Evolutionary conservation across 2,113 vertebrate species (phyloP), one percentile per base, ranked within the genome.

Genomic region (Dryoscopus gambensis): DNA sequence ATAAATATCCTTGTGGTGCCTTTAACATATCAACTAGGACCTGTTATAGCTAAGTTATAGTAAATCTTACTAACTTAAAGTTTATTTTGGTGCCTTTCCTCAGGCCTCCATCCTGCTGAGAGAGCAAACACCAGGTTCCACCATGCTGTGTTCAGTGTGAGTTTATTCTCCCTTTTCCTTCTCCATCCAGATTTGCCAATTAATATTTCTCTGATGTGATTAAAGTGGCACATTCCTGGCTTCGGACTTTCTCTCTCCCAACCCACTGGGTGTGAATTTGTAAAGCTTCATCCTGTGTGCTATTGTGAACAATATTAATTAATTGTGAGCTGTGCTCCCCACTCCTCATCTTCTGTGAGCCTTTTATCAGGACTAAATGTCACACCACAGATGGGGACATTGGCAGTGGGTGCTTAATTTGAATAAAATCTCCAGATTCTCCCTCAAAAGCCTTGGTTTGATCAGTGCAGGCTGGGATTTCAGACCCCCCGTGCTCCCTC

Each of bases 321-420:
- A 21, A 53, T 10, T 7, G 63, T 10, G 68, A 60, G 76, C 76
- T 90, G 24, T 47, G 59, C 89, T 76, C 53, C 37, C 56, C 80
- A 22, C 73, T 79, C 69, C 31, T 79, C 69, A 8, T 60, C 46
- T 10, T 56, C 18, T 68, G 57, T 22, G 80, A 90, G 94, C 35
- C 57, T 85, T 78, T 91, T 73, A 16, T 53, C 77, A 90, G 70
- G 88, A 88, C 55, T 31, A 92, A 93, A 92, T 94, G 85, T 92
- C 85, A 65, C 62, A 79, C 13, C 46, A 88, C 88, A 95, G 92
- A 93, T 88, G 85, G 96, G 74, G 79, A 55, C 82, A 86, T 15
- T 73, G 79, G 81, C 68, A 65, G 69, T 55, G 78, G 63, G 42
- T 57, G 75, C 92, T 65, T 56, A 7, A 77, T 85, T 69, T 49